These are phyloP conservation scores for Sylvia atricapilla DNA, from an alignment of 2,113 vertebrate genomes.

Conservation along the genomic window DNA sequence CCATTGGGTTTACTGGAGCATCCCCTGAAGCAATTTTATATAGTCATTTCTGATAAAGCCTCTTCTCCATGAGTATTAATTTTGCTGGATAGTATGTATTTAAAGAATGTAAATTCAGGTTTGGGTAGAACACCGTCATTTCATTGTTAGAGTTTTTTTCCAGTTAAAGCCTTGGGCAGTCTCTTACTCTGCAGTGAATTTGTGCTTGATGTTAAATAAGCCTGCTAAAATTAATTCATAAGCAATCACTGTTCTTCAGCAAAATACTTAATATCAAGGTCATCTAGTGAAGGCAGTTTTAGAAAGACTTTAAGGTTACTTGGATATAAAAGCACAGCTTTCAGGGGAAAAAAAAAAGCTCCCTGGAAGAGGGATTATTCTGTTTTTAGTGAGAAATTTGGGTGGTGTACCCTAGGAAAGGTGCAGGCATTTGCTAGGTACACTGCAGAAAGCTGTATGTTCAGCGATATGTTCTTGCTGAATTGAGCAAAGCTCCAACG, in stretches of 20 bases:
- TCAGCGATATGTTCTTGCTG: not conserved
- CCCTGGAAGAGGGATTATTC: not conserved
- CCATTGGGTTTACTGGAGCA: not conserved
- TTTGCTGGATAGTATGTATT: not conserved
- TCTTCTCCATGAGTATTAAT: not conserved
- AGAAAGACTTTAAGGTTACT: not conserved
- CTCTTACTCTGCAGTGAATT: not conserved
- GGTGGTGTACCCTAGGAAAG: not conserved
- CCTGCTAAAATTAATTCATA: not conserved
- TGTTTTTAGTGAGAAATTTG: not conserved
- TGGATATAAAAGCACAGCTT: not conserved
- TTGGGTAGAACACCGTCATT: not conserved
- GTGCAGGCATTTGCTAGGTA: not conserved
- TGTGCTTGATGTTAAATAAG: not conserved
- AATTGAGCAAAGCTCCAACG: not conserved
- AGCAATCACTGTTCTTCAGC: not conserved
- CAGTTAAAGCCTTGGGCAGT: not conserved
- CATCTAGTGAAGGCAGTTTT: not conserved
- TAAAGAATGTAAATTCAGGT: not conserved
- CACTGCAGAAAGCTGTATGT: not conserved
- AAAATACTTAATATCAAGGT: not conserved
- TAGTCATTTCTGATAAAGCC: not conserved
- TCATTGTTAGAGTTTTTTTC: not conserved
- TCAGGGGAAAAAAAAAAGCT: not conserved
- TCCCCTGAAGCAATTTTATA: not conserved